Base-by-base conservation (phyloP, 1,140 invertebrate genomes). In the Paracyclopina nana region DNA sequence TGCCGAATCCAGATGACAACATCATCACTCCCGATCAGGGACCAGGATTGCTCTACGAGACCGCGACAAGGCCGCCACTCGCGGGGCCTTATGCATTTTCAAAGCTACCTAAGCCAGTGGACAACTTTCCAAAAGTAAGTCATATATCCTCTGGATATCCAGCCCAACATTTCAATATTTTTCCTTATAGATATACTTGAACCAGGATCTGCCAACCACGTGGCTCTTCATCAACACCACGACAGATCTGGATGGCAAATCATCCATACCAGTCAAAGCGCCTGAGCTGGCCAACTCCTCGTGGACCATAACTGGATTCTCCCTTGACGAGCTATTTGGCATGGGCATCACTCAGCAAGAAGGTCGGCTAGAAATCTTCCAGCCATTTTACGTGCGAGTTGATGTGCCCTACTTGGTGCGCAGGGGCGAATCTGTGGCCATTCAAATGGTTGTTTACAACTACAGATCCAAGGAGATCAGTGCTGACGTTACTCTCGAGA, bases 361-460 rank as follows among this genome's bases (percentile, higher is more conserved):
- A 9, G 29, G 16, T 5, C 52, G 80, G 72, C 64, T 95, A 24
- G 75, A 73, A 60, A 82, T 90, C 0, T 85, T 86, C 60, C 77
- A 84, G 58, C 79, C 81, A 4, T 92, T 94, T 65, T 88, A 88
- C 59, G 70, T 91, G 25, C 76, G 76, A 2, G 61, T 88, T 12
- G 79, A 84, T 59, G 66, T 97, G 6, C 94, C 94, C 0, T 86
- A 88, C 58, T 79, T 80, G 0, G 76, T 98, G 1, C 80, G 86
- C 53, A 72, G 79, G 46, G 90, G 87, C 52, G 94, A 98, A 69
- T 77, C 82, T 18, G 70, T 97, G 34, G 79, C 82, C 0, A 71
- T 95, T 50, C 80, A 94, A 49, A 80, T 87, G 16, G 77, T 91
- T 18, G 76, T 98, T 4, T 87, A 87, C 64, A 98, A 95, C 65